Base-by-base conservation (phyloP, 2,797 vertebrate species). In the Sebastolobus altivelis region DNA sequence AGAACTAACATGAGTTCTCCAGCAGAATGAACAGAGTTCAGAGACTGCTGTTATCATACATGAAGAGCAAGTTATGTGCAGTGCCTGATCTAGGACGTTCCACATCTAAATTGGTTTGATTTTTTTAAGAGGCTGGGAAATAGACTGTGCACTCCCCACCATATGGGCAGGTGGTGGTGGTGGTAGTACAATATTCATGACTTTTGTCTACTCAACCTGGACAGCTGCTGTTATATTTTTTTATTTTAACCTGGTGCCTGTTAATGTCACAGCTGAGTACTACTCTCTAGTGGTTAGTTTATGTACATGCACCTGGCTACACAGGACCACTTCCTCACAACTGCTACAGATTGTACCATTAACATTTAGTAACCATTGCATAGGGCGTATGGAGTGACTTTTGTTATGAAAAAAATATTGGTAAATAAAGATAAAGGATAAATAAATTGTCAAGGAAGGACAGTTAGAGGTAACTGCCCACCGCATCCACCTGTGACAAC, bases 271-370 rank as follows among this genome's bases (percentile, higher is more conserved):
- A 83, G 77, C 69, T 73, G 2, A 69, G 11, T 68, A 37, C 65
- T 43, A 2, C 78, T 69, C 72, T 85, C 91, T 90, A 81, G 84
- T 88, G 91, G 80, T 58, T 9, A 10, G 0, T 5, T 25, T 6
- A 3, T 40, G 40, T 63, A 75, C 8, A 29, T 80, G 14, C 83
- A 75, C 29, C 29, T 38, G 4, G 6, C 31, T 22, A 49, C 29
- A 29, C 18, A 31, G 6, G 6, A 20, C 13, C 8, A 5, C 16
- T 49, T 40, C 35, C 16, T 31, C 43, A 18, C 14, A 65, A 31
- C 7, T 62, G 13, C 9, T 27, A 2, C 7, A 78, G 13, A 63
- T 54, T 22, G 12, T 20, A 56, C 22, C 22, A 22, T 33, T 18
- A 37, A 12, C 13, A 8, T 46, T 40, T 4, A 11, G 6, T 29